phyloP scores from a whole-genome alignment of 1,140 invertebrate species.

The Cephus cinctus region DNA sequence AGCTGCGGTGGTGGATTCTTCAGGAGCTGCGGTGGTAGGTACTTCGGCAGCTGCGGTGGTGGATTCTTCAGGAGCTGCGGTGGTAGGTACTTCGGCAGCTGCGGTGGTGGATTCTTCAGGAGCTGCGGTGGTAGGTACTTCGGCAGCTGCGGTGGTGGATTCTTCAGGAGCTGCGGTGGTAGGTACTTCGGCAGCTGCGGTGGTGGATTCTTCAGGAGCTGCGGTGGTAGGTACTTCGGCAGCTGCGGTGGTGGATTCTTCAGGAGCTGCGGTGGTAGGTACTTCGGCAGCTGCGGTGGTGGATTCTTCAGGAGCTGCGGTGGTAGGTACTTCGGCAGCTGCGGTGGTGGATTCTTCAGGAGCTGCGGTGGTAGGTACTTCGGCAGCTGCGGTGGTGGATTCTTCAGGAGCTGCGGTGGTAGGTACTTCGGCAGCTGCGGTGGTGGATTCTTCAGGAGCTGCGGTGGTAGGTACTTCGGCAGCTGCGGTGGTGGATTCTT shows the following conservation, averaged over 20 bases:
- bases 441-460: neutral
- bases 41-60: too few relatives aligned
- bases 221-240: neutral
- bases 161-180: neutral
- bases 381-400: neutral
- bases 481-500: neutral
- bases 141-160: too few relatives aligned
- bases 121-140: too few relatives aligned
- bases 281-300: neutral
- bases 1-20: too few relatives aligned
- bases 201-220: neutral
- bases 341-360: neutral
- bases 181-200: neutral
- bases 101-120: too few relatives aligned
- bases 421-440: neutral
- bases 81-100: too few relatives aligned
- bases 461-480: neutral
- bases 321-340: neutral
- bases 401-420: neutral
- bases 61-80: too few relatives aligned
- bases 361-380: neutral
- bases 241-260: neutral
- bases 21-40: too few relatives aligned
- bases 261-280: neutral
- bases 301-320: neutral